Evolutionary conservation across 2,888 invertebrate species (phyloP).

Genomic region (Nemurella pictetii): DNA sequence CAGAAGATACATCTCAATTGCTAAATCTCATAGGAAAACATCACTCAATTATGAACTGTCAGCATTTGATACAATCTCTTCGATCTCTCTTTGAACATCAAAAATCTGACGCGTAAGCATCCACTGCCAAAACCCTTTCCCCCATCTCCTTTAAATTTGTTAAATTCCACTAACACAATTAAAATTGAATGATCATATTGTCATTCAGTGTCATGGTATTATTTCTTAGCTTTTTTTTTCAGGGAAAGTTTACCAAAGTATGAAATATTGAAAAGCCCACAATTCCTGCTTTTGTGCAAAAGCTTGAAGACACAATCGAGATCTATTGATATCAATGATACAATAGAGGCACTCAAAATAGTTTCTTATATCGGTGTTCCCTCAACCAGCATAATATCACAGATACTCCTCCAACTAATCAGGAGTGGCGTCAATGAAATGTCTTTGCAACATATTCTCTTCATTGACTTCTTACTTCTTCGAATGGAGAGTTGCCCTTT

Average conservation of each 20-base stretch:
- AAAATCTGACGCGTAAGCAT: conserved; percentile 55
- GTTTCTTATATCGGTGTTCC: conserved; percentile 62
- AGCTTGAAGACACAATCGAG: conserved; percentile 60
- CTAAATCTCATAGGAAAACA: conserved; percentile 55
- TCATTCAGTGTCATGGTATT: conserved; percentile 35
- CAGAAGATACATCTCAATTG: conserved; percentile 52
- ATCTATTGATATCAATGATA: conserved; percentile 57
- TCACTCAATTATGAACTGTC: conserved; percentile 56
- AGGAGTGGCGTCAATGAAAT: conserved; percentile 64
- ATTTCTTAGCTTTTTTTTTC: conserved; percentile 43
- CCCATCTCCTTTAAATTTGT: neutral
- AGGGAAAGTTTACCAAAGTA: conserved; percentile 52
- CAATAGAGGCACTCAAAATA: conserved; percentile 62
- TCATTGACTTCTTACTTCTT: conserved; percentile 62
- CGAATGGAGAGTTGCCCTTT: conserved; percentile 59
- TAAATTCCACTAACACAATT: neutral
- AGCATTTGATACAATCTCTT: conserved; percentile 61
- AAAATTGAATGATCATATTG: neutral
- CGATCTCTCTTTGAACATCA: conserved; percentile 60
- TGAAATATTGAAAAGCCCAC: conserved; percentile 57
- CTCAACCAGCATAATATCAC: conserved; percentile 60
- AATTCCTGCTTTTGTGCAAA: conserved; percentile 62
- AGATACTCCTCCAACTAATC: conserved; percentile 66
- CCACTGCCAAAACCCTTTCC: conserved; percentile 21
- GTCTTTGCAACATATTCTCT: conserved; percentile 63